phyloP scores from a whole-genome alignment of 1,140 invertebrate species.

The Drosophila serrata region DNA sequence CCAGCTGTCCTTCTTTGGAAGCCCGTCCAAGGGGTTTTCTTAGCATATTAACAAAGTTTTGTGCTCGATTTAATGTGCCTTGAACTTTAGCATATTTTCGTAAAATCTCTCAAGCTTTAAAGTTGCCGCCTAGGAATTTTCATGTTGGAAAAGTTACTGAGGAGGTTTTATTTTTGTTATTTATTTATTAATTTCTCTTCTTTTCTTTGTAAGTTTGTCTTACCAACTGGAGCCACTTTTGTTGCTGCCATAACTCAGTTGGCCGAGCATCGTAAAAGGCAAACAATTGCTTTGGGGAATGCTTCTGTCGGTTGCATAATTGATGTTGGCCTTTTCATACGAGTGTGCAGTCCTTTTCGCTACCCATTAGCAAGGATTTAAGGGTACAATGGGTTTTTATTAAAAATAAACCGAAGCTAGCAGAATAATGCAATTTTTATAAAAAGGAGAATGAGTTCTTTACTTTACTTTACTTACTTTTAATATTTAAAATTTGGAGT shows the following conservation, averaged over 20 bases:
- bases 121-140: slow-evolving; percentile 58
- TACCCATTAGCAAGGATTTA: slow-evolving; percentile 17
- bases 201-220: slow-evolving; percentile 18
- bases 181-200: neutral
- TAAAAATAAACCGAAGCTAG: neutral
- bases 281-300: slow-evolving; percentile 59
- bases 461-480: too few relatives aligned
- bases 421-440: slow-evolving; percentile 23
- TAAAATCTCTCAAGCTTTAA: slow-evolving; percentile 34
- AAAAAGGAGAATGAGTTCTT: too few relatives aligned
- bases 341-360: slow-evolving; percentile 21
- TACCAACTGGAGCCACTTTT: slow-evolving; percentile 44
- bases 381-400: neutral
- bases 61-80: slow-evolving; percentile 78
- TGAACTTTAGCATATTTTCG: slow-evolving; percentile 30
- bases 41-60: slow-evolving; percentile 79
- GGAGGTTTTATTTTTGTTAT: neutral
- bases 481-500: too few relatives aligned
- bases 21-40: slow-evolving; percentile 34
- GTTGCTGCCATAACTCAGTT: slow-evolving; percentile 67
- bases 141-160: slow-evolving; percentile 25
- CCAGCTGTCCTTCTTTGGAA: neutral
- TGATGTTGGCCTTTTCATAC: slow-evolving; percentile 55
- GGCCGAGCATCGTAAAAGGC: slow-evolving; percentile 63
- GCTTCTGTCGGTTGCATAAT: slow-evolving; percentile 64